Evolutionary conservation across 2,797 vertebrate genomes (phyloP), one percentile per base, ranked within the genome.

Genomic region (Peromyscus eremicus): DNA sequence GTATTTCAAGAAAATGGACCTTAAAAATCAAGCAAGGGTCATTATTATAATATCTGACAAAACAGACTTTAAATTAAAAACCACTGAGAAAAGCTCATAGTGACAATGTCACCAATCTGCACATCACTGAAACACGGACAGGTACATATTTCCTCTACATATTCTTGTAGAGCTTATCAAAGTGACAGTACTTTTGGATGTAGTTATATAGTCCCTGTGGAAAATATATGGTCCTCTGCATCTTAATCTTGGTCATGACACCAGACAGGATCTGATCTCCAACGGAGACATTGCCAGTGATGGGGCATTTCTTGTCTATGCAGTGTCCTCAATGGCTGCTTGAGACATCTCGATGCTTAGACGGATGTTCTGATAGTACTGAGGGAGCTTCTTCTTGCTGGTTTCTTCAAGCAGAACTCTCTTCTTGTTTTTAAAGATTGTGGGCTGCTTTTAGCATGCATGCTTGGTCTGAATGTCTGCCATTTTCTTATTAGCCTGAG

Each of bases 151-250:
- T 46, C 46, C 46, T 46, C 9, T 98, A 98, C 92, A 99, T 99
- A 29, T 0, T 71, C 70, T 37, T 71, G 19, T 71, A 23, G 70
- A 71, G 70, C 70, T 71, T 71, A 19, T 37, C 70, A 71, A 37
- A 21, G 8, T 37, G 70, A 37, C 9, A 37, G n/a, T 99, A 99
- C 97, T 99, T 99, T 97, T 99, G 99, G 97, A 99, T 99, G 98
- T 99, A 99, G 97, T 99, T 98, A 99, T 98, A 97, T 99, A 99
- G 94, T 99, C 99, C 2, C 99, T 98, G 57, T 99, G 99, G 98
- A 99, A 99, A 40, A 99, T 99, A 0, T n/a, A 99, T 99, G 89
- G 99, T 99, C 49, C 98, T 99, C 99, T 99, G 99, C 99, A 99
- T 99, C 99, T 99, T 99, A 99, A 73, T 25, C 21, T 40, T 40